Base-by-base conservation (phyloP, 2,888 invertebrate genomes). In the Drosophila barbarae region DNA sequence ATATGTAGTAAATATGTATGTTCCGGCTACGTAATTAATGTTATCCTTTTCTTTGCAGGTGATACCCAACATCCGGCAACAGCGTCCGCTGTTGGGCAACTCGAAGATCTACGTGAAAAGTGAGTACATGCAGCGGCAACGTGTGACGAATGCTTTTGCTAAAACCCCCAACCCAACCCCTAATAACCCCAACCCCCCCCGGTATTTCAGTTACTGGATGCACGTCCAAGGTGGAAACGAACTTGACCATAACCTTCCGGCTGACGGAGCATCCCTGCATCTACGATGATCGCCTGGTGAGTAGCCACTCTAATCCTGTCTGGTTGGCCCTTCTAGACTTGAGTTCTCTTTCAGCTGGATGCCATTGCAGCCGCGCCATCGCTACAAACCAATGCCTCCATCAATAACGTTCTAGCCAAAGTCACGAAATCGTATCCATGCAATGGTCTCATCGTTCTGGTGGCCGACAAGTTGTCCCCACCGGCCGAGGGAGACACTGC, bases 51-150 rank as follows among this genome's bases (percentile, higher is more conserved):
- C 39, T 54, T 54, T 35, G 32, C 58, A 87, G 88, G 73, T 69
- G 52, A 73, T 72, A 3, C 82, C 80, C 60, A 79, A 79, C 5
- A 83, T 77, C 28, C 65, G 75, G 32, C 86, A 87, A 51, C 85
- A 87, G 71, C 92, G 95, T 90, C 92, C 92, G 55, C 89, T 95
- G 77, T 94, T 93, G 89, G 93, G 93, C 85, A 92, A 92, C 69
- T 93, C 95, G 2, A 92, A 93, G 88, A 91, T 95, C 60, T 93
- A 91, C 86, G 91, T 95, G 54, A 91, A 91, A 89, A 90, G 95
- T 94, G 90, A 92, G 92, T 83, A 55, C n/a, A 34, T 28, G 34
- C 28, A 38, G 32, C 68, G 49, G 28, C 53, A 59, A 74, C 58
- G 63, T 56, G 51, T 69, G 57, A 63, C 60, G 52, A 72, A 78